Percentiles rank a stretch among this genome's conserved stretches.
phyloP scores from a whole-genome alignment of 2,888 invertebrate genomes.

The Dusona sp. region DNA sequence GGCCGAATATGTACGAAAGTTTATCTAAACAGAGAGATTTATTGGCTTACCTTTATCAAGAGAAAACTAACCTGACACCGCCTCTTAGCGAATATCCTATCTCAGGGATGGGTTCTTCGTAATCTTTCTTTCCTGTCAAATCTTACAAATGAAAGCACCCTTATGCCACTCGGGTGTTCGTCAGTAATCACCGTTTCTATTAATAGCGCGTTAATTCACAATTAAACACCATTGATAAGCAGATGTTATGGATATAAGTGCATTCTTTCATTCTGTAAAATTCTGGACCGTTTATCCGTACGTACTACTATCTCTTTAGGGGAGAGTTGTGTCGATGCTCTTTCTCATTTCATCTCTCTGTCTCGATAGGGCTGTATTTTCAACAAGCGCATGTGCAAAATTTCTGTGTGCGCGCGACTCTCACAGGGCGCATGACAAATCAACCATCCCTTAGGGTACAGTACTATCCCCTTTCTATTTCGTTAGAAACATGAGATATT shows the following conservation, averaged over 20 bases:
- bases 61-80: slow-evolving; percentile 79
- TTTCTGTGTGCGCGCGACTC: slow-evolving; percentile 37
- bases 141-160: background rate
- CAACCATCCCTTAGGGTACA: background rate
- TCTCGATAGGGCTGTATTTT: background rate
- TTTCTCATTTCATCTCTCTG: slow-evolving; percentile 30
- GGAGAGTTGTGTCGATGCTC: slow-evolving; percentile 51
- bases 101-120: slow-evolving; percentile 28
- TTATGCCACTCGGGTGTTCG: slow-evolving; percentile 2
- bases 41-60: slow-evolving; percentile 71
- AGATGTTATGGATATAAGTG: slow-evolving; percentile 31
- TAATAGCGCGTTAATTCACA: slow-evolving; percentile 24
- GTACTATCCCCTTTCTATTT: background rate
- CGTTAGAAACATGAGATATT: slow-evolving; percentile 1
- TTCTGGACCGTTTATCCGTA: slow-evolving; percentile 45
- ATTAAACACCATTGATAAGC: slow-evolving; percentile 37
- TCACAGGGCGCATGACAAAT: slow-evolving; percentile 51
- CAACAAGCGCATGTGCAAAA: slow-evolving; percentile 51
- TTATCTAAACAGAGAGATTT: slow-evolving; percentile 27
- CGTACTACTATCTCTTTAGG: slow-evolving; percentile 38
- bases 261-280: slow-evolving; percentile 57
- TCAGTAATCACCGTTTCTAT: slow-evolving; percentile 16
- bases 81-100: slow-evolving; percentile 67
- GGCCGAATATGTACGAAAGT: background rate
- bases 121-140: background rate